These are phyloP conservation scores for Danio aesculapii DNA, from an alignment of 2,797 vertebrate species.

Conservation along the genomic window DNA sequence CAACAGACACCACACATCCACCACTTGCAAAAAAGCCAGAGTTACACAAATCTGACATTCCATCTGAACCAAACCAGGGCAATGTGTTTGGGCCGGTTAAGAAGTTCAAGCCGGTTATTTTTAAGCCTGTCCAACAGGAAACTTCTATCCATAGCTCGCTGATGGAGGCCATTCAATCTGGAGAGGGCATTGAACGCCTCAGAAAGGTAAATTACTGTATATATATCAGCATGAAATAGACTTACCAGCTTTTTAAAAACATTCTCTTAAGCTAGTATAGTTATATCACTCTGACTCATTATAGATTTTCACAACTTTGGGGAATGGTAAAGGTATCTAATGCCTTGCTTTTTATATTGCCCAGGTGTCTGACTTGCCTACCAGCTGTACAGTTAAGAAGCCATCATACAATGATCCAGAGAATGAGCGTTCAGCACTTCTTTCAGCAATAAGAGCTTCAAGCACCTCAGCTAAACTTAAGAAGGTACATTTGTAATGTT, in stretches of 20 bases:
- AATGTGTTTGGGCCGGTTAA: constrained; percentile 91
- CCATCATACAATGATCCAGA: constrained; percentile 74
- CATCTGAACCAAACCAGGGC: constrained; percentile 67
- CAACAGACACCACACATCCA: constrained; percentile 32
- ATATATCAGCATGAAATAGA: background rate
- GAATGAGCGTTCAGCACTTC: constrained; percentile 85
- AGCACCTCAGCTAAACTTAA: constrained; percentile 79
- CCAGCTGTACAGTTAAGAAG: constrained; percentile 70
- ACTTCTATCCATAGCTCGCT: constrained; percentile 87
- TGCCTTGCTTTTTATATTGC: constrained; percentile 23
- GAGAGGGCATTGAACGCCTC: constrained; percentile 84
- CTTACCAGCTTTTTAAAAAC: background rate
- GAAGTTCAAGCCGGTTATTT: constrained; percentile 88
- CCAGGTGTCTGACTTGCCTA: constrained; percentile 76
- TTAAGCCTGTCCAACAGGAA: constrained; percentile 85
- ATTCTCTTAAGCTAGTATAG: background rate
- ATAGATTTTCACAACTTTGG: background rate
- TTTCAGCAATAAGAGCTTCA: constrained; percentile 89
- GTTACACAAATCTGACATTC: constrained; percentile 2
- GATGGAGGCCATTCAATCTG: constrained; percentile 94
- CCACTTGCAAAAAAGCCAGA: constrained; percentile 69
- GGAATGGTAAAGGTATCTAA: background rate
- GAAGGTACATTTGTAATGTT: constrained; percentile 79
- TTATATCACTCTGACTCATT: background rate
- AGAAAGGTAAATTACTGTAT: constrained; percentile 94